These are phyloP conservation scores for Hedychridium roseum DNA, from an alignment of 2,888 invertebrate species.

Conservation along the genomic window DNA sequence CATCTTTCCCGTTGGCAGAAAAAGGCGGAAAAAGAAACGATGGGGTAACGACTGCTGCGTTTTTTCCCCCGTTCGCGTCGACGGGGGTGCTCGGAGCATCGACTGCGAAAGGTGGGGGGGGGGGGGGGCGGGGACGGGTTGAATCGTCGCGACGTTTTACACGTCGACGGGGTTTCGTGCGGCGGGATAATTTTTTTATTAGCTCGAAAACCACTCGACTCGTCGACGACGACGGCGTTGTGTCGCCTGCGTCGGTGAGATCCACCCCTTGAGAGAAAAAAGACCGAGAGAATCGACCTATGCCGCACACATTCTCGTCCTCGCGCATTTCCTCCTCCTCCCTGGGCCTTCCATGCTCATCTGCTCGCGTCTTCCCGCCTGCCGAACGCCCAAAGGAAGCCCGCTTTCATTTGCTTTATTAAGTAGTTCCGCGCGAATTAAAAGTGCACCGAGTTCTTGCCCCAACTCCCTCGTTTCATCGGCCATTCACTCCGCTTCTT, in stretches of 20 bases:
- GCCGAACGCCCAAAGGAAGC: slow-evolving; percentile 36
- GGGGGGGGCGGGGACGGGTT: slow-evolving; percentile 14
- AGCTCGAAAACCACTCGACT: slow-evolving; percentile 58
- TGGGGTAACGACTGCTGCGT: slow-evolving; percentile 36
- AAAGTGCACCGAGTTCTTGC: slow-evolving; percentile 36
- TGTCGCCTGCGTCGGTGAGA: slow-evolving; percentile 29
- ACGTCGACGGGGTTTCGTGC: slow-evolving; percentile 49
- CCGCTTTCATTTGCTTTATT: slow-evolving; percentile 47
- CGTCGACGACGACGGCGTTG: slow-evolving; percentile 41
- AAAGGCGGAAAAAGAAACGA: slow-evolving; percentile 29
- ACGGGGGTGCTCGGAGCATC: slow-evolving; percentile 9
- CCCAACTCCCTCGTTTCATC: no score
- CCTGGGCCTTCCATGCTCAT: neutral
- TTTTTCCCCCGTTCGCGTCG: slow-evolving; percentile 20
- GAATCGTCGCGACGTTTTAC: slow-evolving; percentile 47
- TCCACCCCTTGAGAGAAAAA: slow-evolving; percentile 24
- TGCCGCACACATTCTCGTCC: slow-evolving; percentile 4
- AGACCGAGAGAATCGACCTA: slow-evolving; percentile 26
- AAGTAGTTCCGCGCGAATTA: slow-evolving; percentile 46
- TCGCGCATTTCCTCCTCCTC: neutral
- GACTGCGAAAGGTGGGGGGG: slow-evolving; percentile 8
- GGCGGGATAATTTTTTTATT: slow-evolving; percentile 59
- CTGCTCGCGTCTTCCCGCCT: slow-evolving; percentile 14
- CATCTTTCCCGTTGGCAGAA: no score
- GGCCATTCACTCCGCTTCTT: no score